Conservation (phyloP, 2,888 invertebrate genomes). For the Agrochola lychnidis region DNA sequence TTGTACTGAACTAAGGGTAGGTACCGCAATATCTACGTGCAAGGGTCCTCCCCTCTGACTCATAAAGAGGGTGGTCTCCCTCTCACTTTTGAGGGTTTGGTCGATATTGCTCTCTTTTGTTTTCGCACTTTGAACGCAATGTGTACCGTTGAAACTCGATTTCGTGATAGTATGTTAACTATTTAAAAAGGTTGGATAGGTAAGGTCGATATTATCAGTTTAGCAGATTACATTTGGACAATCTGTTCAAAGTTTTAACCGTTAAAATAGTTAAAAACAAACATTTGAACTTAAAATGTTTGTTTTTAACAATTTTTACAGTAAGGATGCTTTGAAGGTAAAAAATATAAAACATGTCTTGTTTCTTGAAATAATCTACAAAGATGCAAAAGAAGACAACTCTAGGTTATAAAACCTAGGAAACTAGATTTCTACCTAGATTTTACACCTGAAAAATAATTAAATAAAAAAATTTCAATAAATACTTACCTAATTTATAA, state of each 20-base stretch:
- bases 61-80: conserved; percentile 90
- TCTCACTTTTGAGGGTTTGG: conserved; percentile 89
- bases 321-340: neutral
- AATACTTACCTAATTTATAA: no score
- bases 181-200: conserved; percentile 57
- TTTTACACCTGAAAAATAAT: no score
- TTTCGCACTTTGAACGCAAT: conserved; percentile 83
- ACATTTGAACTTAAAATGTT: neutral
- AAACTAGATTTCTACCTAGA: no score
- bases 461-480: no score
- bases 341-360: neutral
- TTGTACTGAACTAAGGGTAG: conserved; percentile 81
- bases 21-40: conserved; percentile 84
- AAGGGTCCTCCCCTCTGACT: conserved; percentile 90
- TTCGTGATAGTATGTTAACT: conserved; percentile 66
- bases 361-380: neutral
- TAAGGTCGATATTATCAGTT: conserved; percentile 31
- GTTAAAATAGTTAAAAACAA: no score
- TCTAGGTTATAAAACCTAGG: no score
- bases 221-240: neutral
- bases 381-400: no score
- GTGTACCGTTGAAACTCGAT: conserved; percentile 65
- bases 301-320: neutral
- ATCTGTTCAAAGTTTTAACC: neutral
- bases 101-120: conserved; percentile 90